Conservation (phyloP, 2,888 invertebrate species). For the Ectemnius lituratus region DNA sequence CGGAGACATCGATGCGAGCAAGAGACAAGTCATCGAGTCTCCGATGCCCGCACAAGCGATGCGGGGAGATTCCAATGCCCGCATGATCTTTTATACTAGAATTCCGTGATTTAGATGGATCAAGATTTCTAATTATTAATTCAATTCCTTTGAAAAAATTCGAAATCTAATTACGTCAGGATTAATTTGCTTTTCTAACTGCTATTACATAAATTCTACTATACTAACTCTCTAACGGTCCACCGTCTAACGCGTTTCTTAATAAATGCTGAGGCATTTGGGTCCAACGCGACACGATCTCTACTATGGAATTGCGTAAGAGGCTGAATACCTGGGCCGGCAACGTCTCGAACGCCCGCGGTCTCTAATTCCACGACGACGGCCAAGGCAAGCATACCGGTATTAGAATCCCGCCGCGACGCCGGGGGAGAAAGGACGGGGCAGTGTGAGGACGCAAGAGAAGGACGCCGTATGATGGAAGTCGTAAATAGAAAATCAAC, state of each 20-base stretch:
- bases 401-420: slow-evolving; percentile 43
- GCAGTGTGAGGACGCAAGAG: neutral
- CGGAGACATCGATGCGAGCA: slow-evolving; percentile 33
- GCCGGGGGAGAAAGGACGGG: slow-evolving; percentile 22
- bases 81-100: neutral
- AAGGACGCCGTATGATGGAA: slow-evolving; percentile 33
- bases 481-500: slow-evolving; percentile 51
- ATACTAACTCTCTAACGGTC: slow-evolving; percentile 36
- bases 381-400: slow-evolving; percentile 55
- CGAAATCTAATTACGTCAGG: too few species aligned
- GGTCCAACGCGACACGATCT: neutral
- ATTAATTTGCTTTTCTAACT: neutral
- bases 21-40: slow-evolving; percentile 39
- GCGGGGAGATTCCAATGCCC: neutral
- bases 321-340: slow-evolving; percentile 26
- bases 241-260: neutral
- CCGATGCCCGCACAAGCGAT: slow-evolving; percentile 36
- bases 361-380: slow-evolving; percentile 40
- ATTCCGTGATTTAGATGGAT: too few species aligned
- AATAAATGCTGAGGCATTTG: too few species aligned
- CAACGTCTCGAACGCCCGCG: slow-evolving; percentile 35
- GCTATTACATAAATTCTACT: slow-evolving; percentile 37
- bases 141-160: too few species aligned
- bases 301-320: slow-evolving; percentile 48
- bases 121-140: too few species aligned